These are phyloP conservation scores for Elysia crispata DNA, from an alignment of 2,888 invertebrate genomes.

Conservation along the genomic window DNA sequence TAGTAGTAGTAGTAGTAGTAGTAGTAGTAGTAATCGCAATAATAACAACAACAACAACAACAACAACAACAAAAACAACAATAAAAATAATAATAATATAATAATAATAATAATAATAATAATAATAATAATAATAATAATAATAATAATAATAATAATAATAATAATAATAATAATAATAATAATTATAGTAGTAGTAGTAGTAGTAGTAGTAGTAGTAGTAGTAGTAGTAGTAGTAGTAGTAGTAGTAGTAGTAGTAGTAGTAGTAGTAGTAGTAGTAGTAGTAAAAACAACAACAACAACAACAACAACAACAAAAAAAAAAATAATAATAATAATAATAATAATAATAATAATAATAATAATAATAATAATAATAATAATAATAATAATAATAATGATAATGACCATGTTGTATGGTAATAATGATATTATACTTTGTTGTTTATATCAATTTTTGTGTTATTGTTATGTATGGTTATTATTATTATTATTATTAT, in stretches of 20 bases:
- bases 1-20: background rate
- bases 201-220: background rate
- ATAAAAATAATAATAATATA: background rate
- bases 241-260: background rate
- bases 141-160: background rate
- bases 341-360: slow-evolving; percentile 7
- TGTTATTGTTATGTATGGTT: background rate
- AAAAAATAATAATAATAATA: too few relatives aligned
- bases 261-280: background rate
- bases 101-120: background rate
- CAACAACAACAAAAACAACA: too few relatives aligned
- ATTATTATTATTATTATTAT: too few relatives aligned
- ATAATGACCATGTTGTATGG: background rate
- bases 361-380: slow-evolving; percentile 3
- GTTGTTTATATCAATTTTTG: background rate
- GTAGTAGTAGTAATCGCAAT: background rate
- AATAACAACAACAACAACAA: background rate
- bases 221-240: background rate
- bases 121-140: background rate
- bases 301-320: too few relatives aligned
- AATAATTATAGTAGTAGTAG: background rate
- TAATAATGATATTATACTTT: background rate
- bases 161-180: background rate
- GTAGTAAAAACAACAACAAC: too few relatives aligned
- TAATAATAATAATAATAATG: slow-evolving; percentile 85